Percentiles rank a stretch among this genome's conserved stretches.
Conservation (phyloP, 1,140 invertebrate species). For the Araneus ventricosus region DNA sequence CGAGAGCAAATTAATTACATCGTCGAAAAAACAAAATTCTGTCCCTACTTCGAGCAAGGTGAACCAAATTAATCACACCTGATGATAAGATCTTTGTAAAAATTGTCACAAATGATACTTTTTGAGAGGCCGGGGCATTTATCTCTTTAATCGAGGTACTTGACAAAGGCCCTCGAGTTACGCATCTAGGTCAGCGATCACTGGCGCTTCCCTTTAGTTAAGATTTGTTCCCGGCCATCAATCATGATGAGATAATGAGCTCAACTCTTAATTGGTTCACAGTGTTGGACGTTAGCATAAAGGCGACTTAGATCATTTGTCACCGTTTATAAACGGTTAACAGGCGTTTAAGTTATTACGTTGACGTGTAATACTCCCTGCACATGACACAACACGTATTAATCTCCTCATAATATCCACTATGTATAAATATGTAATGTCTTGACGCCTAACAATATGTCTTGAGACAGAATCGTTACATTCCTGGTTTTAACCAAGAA, state of each 20-base stretch:
- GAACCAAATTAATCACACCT: too few relatives aligned
- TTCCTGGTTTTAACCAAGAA: too few relatives aligned
- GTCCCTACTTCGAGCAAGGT: too few relatives aligned
- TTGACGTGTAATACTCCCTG: not conserved
- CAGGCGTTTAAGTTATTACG: not conserved
- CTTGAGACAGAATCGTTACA: too few relatives aligned
- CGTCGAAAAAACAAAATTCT: too few relatives aligned
- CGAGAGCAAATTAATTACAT: too few relatives aligned
- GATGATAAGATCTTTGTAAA: too few relatives aligned
- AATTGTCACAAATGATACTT: too few relatives aligned
- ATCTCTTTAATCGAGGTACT: not conserved
- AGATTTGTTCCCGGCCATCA: not conserved
- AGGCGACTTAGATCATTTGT: not conserved
- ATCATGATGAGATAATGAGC: slow-evolving; percentile 45
- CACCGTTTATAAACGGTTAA: not conserved
- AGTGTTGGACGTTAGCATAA: not conserved
- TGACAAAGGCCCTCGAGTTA: not conserved
- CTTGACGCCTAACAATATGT: too few relatives aligned
- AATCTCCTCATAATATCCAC: not conserved
- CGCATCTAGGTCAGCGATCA: not conserved
- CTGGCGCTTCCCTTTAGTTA: slow-evolving; percentile 20
- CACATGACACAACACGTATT: not conserved
- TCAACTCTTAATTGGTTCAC: slow-evolving; percentile 18
- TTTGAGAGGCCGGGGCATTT: not conserved
- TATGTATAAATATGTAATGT: not conserved